phyloP scores from a whole-genome alignment of 2,113 vertebrate species.

The Erpornis zantholeuca region DNA sequence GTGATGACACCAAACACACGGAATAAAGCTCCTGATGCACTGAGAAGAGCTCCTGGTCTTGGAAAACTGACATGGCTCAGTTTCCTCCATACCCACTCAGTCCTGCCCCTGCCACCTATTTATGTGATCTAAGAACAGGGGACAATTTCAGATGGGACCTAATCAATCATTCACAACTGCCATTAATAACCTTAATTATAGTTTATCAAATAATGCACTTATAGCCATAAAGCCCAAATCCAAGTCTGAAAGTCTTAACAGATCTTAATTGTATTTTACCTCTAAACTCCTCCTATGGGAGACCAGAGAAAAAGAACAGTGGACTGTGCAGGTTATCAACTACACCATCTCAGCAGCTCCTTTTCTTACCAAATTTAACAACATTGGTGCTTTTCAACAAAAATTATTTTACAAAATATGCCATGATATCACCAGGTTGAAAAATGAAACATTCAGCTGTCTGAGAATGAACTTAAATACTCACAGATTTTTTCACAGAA shows the following conservation, averaged over 20 bases:
- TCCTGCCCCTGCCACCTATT: background rate
- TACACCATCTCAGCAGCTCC: background rate
- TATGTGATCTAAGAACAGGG: background rate
- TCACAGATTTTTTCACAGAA: constrained; percentile 73
- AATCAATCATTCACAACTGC: background rate
- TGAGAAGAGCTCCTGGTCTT: background rate
- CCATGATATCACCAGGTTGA: background rate
- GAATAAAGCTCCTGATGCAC: background rate
- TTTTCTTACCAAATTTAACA: background rate
- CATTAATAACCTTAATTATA: background rate
- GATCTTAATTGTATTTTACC: background rate
- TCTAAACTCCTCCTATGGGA: background rate
- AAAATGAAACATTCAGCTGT: background rate
- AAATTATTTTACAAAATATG: background rate
- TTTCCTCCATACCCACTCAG: background rate
- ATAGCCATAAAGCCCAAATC: background rate
- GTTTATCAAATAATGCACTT: background rate
- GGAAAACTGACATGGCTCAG: background rate
- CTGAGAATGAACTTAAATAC: background rate
- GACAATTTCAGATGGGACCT: background rate
- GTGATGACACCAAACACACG: background rate
- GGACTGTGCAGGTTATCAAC: background rate
- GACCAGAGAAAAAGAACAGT: background rate
- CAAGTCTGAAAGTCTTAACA: background rate
- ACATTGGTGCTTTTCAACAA: background rate